Evolutionary conservation across 2,113 vertebrate species (phyloP).

Genomic region (Hirundichthys speculiger): DNA sequence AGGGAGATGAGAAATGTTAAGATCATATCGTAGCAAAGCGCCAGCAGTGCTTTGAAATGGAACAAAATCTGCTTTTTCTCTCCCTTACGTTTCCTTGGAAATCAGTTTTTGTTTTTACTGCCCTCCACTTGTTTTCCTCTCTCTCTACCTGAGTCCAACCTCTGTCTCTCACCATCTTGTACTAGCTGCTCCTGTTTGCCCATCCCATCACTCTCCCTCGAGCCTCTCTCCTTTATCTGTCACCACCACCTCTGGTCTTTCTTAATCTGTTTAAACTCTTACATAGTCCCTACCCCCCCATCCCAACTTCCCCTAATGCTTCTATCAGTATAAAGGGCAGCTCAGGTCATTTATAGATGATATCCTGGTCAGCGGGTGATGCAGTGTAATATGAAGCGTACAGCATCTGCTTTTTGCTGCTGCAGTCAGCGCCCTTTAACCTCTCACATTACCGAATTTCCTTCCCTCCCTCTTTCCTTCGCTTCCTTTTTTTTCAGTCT

Average conservation of each 20-base stretch:
- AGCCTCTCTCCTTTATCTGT: conserved; percentile 23
- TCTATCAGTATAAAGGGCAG: conserved; percentile 68
- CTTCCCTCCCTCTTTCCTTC: conserved; percentile 14
- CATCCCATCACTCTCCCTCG: conserved; percentile 37
- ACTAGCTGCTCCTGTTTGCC: conserved; percentile 48
- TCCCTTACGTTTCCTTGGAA: neutral
- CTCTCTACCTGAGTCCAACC: conserved; percentile 14
- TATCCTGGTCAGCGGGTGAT: conserved; percentile 66
- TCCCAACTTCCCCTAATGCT: conserved; percentile 16
- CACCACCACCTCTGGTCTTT: conserved; percentile 37
- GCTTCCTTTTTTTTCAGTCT: conserved; percentile 12
- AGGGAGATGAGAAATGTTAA: conserved; percentile 41
- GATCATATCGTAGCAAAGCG: conserved; percentile 24
- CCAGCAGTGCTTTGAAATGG: conserved; percentile 26
- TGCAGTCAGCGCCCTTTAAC: conserved; percentile 66
- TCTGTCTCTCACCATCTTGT: conserved; percentile 27
- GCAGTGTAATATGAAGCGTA: conserved; percentile 66
- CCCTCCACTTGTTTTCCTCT: conserved; percentile 14
- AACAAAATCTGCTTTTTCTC: conserved; percentile 4
- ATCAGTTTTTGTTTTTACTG: neutral
- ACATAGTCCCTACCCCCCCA: neutral
- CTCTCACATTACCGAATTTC: conserved; percentile 54
- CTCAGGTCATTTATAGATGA: conserved; percentile 62
- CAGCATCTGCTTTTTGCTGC: conserved; percentile 70
- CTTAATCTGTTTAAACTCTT: conserved; percentile 29